Base-by-base conservation (phyloP, 1,140 invertebrate genomes). In the Argopecten irradians region DNA sequence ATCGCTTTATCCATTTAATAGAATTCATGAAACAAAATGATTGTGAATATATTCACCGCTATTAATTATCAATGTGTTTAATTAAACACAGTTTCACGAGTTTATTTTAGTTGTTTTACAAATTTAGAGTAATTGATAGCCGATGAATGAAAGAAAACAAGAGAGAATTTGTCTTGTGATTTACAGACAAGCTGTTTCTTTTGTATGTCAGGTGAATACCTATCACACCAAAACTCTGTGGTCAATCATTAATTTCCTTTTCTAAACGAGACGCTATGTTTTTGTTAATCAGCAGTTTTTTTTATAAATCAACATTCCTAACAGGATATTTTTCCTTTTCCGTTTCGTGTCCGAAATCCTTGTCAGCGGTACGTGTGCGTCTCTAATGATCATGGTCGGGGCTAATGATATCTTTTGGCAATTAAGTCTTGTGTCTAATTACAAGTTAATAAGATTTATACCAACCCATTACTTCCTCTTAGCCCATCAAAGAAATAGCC, bases 361-460 rank as follows among this genome's bases (percentile, higher is more conserved):
- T 71, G 55, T 71, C 55, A 71, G 22, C 55, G 55, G 55, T 71
- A 71, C 55, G 22, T 22, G 28, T n/a, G 22, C 55, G 22, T 71
- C 55, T n/a, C 55, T 71, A 71, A 71, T 71, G 55, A 71, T 71
- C 22, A 1, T 71, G n/a, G 55, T 22, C 22, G n/a, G 55, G 55
- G 55, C 55, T 71, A 71, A 71, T 71, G 55, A 71, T 71, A 71
- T 71, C 55, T 71, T 71, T 71, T 71, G 46, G 55, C 39, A 55
- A 34, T 35, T 82, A 87, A 28, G 22, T 71, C 71, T 34, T 87
- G 55, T 87, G 84, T 86, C 88, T 89, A 89, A 89, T 89, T 86
- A 89, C 85, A 84, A 82, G 34, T 82, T 89, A 89, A 86, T 86
- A 82, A 86, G 88, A 89, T 86, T 89, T 35, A n/a, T 85, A 82